Conservation (phyloP, 2,113 vertebrate genomes). For the Myodes glareolus region DNA sequence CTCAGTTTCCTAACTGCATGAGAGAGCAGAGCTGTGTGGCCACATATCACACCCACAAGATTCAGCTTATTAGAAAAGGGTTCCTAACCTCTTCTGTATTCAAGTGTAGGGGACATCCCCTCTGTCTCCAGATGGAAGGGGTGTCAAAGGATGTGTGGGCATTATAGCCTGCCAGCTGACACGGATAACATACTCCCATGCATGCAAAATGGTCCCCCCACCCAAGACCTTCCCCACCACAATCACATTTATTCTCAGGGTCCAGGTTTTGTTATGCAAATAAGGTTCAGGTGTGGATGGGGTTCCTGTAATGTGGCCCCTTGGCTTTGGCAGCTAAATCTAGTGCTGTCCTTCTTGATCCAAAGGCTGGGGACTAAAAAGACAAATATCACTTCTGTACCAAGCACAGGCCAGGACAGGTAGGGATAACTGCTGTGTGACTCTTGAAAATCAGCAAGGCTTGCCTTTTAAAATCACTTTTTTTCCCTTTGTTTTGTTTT, state of each 20-base stretch:
- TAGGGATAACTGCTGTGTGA: background rate
- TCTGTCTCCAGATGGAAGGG: background rate
- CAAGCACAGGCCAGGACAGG: background rate
- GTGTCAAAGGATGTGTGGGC: background rate
- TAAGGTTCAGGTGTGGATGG: background rate
- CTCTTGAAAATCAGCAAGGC: background rate
- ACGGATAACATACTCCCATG: background rate
- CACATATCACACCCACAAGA: background rate
- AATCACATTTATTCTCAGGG: background rate
- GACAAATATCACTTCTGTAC: background rate
- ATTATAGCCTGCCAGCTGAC: background rate
- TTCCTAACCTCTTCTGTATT: background rate
- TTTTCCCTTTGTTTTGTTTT: background rate
- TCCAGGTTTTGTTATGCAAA: background rate
- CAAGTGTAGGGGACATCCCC: background rate
- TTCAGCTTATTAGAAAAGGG: conserved; percentile 34
- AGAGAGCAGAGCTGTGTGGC: background rate
- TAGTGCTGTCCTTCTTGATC: background rate
- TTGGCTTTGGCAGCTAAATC: background rate
- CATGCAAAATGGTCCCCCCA: background rate
- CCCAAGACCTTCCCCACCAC: background rate
- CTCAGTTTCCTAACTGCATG: background rate
- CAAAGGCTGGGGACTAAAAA: background rate
- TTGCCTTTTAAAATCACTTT: background rate
- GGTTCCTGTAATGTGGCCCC: background rate